A percentile compares a stretch with the other conserved stretches of the same genome.
Conservation (phyloP, 2,797 vertebrate genomes). For the Hippoglossus hippoglossus region DNA sequence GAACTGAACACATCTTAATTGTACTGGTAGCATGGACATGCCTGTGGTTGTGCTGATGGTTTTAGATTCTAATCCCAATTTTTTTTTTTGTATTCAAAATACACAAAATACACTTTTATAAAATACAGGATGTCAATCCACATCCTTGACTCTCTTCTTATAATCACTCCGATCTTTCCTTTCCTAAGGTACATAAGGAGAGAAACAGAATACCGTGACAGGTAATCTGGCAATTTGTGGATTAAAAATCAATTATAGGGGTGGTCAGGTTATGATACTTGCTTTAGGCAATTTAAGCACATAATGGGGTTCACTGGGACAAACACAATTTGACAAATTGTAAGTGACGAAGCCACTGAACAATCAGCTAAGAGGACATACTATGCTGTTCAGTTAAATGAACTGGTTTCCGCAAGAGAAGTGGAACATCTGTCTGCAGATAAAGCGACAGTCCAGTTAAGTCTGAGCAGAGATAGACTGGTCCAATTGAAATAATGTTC, state of each 20-base stretch:
- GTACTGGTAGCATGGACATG: constrained; percentile 14
- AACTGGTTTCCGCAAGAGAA: constrained; percentile 24
- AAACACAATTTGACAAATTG: constrained; percentile 14
- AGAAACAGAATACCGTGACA: constrained; percentile 1
- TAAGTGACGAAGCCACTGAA: constrained; percentile 16
- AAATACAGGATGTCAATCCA: too few relatives aligned
- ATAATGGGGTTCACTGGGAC: background rate
- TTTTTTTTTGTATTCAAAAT: too few relatives aligned
- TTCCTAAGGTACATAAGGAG: background rate
- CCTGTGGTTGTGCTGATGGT: constrained; percentile 3
- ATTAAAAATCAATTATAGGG: constrained; percentile 11
- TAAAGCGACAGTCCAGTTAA: background rate
- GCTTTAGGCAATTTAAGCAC: constrained; percentile 2
- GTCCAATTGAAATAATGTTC: background rate
- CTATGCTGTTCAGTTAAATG: constrained; percentile 21
- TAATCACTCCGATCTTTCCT: too few relatives aligned
- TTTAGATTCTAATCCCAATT: constrained; percentile 17
- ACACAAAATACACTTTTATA: too few relatives aligned
- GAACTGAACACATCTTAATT: constrained; percentile 17
- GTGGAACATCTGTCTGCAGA: constrained; percentile 1
- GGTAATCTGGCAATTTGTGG: background rate
- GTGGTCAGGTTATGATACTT: constrained; percentile 5
- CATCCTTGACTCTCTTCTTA: background rate
- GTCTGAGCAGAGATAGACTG: background rate
- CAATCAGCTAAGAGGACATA: constrained; percentile 9